These are phyloP conservation scores for Phoebastria nigripes DNA, from an alignment of 2,797 vertebrate genomes.

Conservation along the genomic window DNA sequence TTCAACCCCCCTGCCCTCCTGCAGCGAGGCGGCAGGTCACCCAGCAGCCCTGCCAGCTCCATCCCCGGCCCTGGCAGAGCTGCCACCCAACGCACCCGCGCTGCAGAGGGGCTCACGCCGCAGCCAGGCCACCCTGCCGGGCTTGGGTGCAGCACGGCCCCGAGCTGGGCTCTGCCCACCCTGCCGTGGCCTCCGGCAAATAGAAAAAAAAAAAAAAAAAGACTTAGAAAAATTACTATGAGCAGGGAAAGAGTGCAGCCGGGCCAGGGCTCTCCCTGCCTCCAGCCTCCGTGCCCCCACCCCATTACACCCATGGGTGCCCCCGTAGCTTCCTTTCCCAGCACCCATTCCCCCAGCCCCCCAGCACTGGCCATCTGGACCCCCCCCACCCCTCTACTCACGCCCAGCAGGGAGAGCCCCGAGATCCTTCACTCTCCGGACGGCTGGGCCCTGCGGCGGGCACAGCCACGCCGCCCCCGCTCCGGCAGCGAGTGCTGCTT, in stretches of 20 bases:
- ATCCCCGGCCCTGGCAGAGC: not conserved
- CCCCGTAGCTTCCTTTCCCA: fast-evolving
- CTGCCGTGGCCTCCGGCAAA: not conserved
- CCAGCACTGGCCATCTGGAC: not conserved
- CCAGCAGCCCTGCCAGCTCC: not conserved
- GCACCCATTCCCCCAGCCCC: not conserved
- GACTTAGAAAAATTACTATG: not conserved
- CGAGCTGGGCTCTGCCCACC: not conserved
- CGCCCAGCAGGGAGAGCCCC: not conserved
- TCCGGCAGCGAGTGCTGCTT: fast-evolving
- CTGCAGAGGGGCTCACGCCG: fast-evolving
- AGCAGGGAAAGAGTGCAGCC: not conserved
- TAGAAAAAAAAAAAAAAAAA: not conserved
- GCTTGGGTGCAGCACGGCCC: fast-evolving
- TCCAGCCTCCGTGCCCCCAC: not conserved
- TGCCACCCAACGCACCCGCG: fast-evolving
- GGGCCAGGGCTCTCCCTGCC: not conserved
- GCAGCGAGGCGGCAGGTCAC: fast-evolving
- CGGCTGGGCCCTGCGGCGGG: fast-evolving
- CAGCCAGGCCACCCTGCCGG: fast-evolving
- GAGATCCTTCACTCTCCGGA: not conserved
- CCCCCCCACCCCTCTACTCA: not conserved
- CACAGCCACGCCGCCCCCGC: fast-evolving
- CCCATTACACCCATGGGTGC: not conserved
- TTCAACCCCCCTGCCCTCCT: not conserved